phyloP scores from a whole-genome alignment of 2,888 invertebrate species.

The Ophion costatus region DNA sequence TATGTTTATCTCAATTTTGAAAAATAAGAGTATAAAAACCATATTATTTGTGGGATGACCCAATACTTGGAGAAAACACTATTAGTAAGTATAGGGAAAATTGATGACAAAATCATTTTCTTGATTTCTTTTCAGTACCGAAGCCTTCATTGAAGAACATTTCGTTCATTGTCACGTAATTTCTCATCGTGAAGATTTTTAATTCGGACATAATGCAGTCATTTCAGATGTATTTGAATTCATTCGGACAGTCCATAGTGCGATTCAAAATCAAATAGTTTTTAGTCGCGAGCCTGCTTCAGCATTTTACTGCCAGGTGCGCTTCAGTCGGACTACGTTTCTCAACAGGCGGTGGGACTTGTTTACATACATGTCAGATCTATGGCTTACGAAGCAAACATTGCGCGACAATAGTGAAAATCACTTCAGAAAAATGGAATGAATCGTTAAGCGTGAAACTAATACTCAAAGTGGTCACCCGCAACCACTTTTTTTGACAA shows the following conservation, averaged over 20 bases:
- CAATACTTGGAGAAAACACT: background rate
- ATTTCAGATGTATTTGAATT: background rate
- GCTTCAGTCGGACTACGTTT: background rate
- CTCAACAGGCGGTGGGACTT: background rate
- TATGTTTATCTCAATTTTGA: too few species aligned
- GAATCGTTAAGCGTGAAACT: background rate
- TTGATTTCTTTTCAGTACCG: background rate
- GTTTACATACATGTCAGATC: slow-evolving; percentile 10
- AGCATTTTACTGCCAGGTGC: background rate
- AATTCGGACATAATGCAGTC: background rate
- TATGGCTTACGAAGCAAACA: background rate
- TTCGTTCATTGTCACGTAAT: background rate
- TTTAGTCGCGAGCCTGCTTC: background rate
- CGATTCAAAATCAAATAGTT: background rate
- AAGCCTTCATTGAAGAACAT: background rate
- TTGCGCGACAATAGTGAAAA: background rate
- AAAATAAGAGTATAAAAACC: too few species aligned
- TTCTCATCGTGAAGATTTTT: background rate
- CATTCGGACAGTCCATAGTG: background rate
- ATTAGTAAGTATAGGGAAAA: background rate
- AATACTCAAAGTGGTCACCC: background rate
- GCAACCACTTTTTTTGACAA: background rate
- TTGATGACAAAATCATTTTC: background rate
- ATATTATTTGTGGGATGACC: too few species aligned
- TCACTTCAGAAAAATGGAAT: background rate